Percentiles rank a stretch among this genome's conserved stretches.
Evolutionary conservation across 2,888 invertebrate species (phyloP).

Genomic region (Prosapia bicincta): DNA sequence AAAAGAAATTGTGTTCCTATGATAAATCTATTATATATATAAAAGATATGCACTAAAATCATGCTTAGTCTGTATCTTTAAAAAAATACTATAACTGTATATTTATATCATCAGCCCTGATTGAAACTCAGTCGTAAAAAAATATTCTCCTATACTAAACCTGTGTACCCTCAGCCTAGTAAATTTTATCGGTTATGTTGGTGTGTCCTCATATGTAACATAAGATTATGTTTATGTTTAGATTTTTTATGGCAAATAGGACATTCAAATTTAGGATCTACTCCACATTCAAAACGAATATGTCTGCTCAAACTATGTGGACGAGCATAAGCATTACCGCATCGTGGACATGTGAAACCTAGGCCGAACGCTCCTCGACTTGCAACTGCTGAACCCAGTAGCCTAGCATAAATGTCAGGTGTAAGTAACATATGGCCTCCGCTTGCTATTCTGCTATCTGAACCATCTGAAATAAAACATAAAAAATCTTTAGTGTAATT

Average conservation of each 20-base stretch:
- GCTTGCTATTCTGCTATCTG: slow-evolving; percentile 6
- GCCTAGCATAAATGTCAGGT: slow-evolving; percentile 25
- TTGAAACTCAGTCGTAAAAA: not conserved
- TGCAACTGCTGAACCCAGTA: slow-evolving; percentile 14
- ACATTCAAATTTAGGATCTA: slow-evolving; percentile 59
- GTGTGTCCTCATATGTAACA: slow-evolving; percentile 51
- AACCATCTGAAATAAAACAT: slow-evolving; percentile 6
- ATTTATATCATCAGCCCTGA: not conserved
- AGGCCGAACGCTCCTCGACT: slow-evolving; percentile 10
- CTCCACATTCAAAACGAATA: slow-evolving; percentile 57
- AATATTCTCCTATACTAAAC: not conserved
- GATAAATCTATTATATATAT: not conserved
- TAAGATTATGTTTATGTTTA: slow-evolving; percentile 53
- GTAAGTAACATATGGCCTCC: slow-evolving; percentile 25
- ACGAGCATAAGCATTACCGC: slow-evolving; percentile 56
- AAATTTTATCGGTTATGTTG: slow-evolving; percentile 32
- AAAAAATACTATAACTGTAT: slow-evolving; percentile 6
- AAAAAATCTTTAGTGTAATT: not conserved
- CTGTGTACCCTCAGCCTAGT: not conserved
- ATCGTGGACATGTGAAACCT: slow-evolving; percentile 48
- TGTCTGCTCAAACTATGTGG: slow-evolving; percentile 56
- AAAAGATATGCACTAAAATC: not conserved
- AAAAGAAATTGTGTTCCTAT: not conserved
- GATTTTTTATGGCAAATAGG: slow-evolving; percentile 59
- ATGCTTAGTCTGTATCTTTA: not conserved